These are phyloP conservation scores for Isichthys henryi DNA, from an alignment of 2,113 vertebrate species.

Conservation along the genomic window DNA sequence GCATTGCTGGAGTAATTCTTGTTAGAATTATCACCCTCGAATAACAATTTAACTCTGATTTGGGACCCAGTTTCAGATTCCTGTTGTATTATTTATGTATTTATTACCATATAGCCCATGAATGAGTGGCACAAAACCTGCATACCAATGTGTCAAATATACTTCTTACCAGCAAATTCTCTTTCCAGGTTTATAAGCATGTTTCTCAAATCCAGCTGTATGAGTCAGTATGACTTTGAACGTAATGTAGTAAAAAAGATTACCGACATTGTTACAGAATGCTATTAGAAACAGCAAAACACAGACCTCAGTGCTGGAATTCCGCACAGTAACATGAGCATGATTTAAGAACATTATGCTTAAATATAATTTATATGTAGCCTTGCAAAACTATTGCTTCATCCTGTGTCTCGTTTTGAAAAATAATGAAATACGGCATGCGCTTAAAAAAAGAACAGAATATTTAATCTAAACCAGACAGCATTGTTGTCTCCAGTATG, in stretches of 20 bases:
- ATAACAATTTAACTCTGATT: neutral
- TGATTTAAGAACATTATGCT: neutral
- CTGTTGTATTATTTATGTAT: neutral
- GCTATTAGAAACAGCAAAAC: neutral
- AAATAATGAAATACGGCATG: neutral
- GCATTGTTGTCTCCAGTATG: neutral
- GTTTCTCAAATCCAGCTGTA: neutral
- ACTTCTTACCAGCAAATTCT: neutral
- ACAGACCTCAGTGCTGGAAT: neutral
- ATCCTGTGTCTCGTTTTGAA: neutral
- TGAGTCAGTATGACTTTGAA: neutral
- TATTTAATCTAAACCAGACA: neutral
- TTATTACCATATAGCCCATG: neutral
- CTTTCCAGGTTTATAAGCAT: neutral
- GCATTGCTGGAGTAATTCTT: neutral
- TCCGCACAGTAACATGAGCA: neutral
- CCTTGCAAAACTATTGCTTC: slow-evolving; percentile 1
- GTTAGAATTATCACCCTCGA: too few species aligned
- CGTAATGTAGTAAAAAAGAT: neutral
- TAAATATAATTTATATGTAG: neutral
- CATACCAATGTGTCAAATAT: neutral
- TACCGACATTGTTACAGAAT: neutral
- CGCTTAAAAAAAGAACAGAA: neutral
- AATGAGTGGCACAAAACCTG: neutral
- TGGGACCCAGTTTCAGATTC: neutral